phyloP scores from a whole-genome alignment of 2,888 invertebrate species.

The Leucania comma region DNA sequence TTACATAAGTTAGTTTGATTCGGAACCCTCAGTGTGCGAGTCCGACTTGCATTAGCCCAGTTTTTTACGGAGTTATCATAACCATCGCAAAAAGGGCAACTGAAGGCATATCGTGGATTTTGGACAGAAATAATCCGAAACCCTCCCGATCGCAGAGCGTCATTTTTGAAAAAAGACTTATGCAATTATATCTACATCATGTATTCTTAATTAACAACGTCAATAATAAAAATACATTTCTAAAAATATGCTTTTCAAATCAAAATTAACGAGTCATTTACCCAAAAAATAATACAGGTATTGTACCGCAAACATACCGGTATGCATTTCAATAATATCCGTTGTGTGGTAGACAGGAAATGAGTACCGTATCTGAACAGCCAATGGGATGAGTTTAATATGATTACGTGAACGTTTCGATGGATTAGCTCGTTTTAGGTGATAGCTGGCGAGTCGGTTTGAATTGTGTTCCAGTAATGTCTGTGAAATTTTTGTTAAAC shows the following conservation, averaged over 20 bases:
- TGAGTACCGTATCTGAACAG: conserved; percentile 69
- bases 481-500: conserved; percentile 4
- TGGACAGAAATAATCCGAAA: too few species aligned
- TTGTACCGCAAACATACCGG: conserved; percentile 60
- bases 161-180: too few species aligned
- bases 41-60: too few species aligned
- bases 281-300: conserved; percentile 33
- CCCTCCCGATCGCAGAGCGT: too few species aligned
- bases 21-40: too few species aligned
- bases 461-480: conserved; percentile 13
- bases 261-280: conserved; percentile 12
- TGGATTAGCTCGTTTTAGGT: conserved; percentile 60
- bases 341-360: conserved; percentile 78
- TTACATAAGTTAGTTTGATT: too few species aligned
- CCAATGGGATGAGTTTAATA: conserved; percentile 61
- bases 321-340: conserved; percentile 83
- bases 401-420: conserved; percentile 58
- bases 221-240: too few species aligned
- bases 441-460: conserved; percentile 37
- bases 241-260: not conserved
- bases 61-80: too few species aligned
- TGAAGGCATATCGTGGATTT: too few species aligned
- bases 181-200: too few species aligned
- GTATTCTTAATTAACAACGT: too few species aligned
- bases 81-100: too few species aligned